These are phyloP conservation scores for Motacilla tschutschensis DNA, from an alignment of 2,113 vertebrate species.

Conservation along the genomic window DNA sequence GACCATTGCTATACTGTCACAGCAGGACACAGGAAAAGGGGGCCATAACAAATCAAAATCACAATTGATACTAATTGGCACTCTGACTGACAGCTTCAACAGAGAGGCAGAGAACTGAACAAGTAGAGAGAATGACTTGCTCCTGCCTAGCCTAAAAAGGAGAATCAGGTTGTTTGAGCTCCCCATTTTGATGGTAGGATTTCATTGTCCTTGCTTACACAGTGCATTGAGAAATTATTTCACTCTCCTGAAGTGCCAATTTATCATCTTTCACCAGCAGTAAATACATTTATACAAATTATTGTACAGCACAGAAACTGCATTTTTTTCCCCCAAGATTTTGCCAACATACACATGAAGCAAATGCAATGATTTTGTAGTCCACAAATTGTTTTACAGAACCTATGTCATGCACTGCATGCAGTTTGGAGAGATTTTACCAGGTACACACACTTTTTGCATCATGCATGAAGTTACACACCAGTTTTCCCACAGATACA, in stretches of 20 bases:
- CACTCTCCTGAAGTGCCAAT: conserved; percentile 6
- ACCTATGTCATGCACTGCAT: conserved; percentile 71
- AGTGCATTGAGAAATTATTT: not conserved
- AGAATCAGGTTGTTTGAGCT: not conserved
- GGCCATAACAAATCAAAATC: not conserved
- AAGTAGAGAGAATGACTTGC: not conserved
- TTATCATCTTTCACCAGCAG: conserved; percentile 15
- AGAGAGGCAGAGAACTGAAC: not conserved
- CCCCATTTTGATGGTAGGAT: not conserved
- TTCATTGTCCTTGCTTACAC: not conserved
- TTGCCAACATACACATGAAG: conserved; percentile 46
- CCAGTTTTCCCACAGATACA: conserved; percentile 20
- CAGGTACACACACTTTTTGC: conserved; percentile 54
- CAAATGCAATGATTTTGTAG: conserved; percentile 34
- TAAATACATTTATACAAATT: conserved; percentile 28
- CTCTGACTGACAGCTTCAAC: conserved; percentile 24
- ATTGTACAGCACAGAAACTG: not conserved
- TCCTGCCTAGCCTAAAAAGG: not conserved
- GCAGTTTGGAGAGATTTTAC: conserved; percentile 57
- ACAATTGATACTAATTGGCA: conserved; percentile 16
- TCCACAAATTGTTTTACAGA: conserved; percentile 30
- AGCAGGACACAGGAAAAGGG: not conserved
- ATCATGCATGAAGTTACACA: conserved; percentile 61
- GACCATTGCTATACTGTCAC: not conserved
- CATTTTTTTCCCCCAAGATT: not conserved